These are phyloP conservation scores for Scolopax rusticola DNA, from an alignment of 2,797 vertebrate genomes.

Conservation along the genomic window DNA sequence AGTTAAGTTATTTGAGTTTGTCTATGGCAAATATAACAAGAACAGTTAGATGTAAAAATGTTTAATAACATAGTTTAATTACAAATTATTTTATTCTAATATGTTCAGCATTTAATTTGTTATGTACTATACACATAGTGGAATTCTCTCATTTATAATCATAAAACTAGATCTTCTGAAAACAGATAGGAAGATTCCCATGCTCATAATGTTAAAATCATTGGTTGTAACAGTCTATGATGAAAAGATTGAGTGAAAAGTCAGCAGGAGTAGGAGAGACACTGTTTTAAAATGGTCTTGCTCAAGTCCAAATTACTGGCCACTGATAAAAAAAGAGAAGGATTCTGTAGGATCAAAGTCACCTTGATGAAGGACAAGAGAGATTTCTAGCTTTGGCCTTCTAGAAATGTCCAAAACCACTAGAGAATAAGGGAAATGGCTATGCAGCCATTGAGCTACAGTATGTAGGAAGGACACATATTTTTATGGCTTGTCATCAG, in stretches of 20 bases:
- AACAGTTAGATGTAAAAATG: background rate
- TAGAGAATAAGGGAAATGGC: background rate
- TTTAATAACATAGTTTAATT: background rate
- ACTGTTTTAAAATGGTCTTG: background rate
- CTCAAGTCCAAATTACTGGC: background rate
- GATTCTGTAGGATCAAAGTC: background rate
- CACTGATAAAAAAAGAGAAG: background rate
- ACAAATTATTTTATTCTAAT: background rate
- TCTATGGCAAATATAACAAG: background rate
- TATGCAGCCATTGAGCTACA: background rate
- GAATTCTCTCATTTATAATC: background rate
- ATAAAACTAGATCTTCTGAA: background rate
- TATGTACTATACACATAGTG: background rate
- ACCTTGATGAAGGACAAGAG: background rate
- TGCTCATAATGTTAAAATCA: background rate
- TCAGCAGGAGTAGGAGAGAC: background rate
- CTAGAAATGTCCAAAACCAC: background rate
- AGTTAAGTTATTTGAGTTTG: background rate
- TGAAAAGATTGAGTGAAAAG: background rate
- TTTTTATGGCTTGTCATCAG: background rate
- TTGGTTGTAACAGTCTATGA: background rate
- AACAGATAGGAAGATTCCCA: background rate
- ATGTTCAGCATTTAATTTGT: background rate
- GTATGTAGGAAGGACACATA: background rate
- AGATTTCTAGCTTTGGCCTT: background rate